These are phyloP conservation scores for Trachelus tabidus DNA, from an alignment of 2,888 invertebrate genomes.

Conservation along the genomic window DNA sequence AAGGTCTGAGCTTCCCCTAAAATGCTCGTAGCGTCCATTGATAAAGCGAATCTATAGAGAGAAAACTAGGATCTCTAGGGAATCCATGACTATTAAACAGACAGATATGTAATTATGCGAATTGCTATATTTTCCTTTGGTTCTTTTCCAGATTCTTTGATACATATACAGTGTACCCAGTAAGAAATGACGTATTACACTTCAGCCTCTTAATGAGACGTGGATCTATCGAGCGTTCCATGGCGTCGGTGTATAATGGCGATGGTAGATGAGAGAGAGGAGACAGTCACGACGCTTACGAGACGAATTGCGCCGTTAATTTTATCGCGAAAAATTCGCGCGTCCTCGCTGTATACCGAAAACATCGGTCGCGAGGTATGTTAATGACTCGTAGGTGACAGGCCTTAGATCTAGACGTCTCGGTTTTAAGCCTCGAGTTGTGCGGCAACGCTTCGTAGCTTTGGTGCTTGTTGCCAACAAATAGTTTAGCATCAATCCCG, in stretches of 20 bases:
- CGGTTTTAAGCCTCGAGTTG: conserved; percentile 27
- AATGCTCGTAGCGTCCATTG: background rate
- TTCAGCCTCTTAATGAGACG: background rate
- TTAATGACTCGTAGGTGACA: conserved; percentile 65
- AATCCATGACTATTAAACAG: background rate
- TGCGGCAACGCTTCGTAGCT: conserved; percentile 33
- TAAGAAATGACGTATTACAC: background rate
- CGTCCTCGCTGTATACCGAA: background rate
- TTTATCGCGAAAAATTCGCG: conserved; percentile 6
- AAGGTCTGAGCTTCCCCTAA: no score
- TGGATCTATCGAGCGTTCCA: background rate
- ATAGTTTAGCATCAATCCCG: conserved; percentile 65
- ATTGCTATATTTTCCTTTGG: background rate
- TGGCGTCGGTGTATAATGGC: background rate
- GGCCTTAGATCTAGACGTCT: conserved; percentile 61
- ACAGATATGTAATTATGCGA: background rate
- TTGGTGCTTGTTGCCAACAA: conserved; percentile 61
- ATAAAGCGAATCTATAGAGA: background rate
- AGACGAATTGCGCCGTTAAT: conserved; percentile 8
- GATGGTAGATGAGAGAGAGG: background rate
- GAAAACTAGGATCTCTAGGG: background rate
- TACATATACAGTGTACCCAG: background rate
- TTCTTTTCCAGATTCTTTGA: background rate
- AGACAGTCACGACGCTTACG: conserved; percentile 1
- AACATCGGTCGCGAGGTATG: conserved; percentile 43